Evolutionary conservation across 2,888 invertebrate species (phyloP).

Genomic region (Xylota sylvarum): DNA sequence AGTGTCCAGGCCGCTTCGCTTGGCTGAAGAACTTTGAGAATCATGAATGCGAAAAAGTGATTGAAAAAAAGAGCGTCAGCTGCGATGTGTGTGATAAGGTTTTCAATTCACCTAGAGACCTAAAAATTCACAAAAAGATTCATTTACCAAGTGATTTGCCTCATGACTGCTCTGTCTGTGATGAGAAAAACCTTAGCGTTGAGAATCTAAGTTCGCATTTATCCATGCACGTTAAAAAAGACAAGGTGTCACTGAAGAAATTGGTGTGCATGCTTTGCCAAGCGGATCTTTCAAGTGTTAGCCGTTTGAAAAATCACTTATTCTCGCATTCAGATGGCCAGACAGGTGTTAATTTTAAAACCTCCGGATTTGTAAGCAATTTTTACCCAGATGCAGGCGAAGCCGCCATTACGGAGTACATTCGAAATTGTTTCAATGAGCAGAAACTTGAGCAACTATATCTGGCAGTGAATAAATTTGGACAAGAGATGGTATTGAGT

Average conservation of each 20-base stretch:
- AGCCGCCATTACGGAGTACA: slow-evolving; percentile 73
- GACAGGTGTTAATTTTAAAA: slow-evolving; percentile 78
- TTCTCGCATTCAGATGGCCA: slow-evolving; percentile 79
- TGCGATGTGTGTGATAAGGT: slow-evolving; percentile 87
- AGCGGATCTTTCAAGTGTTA: slow-evolving; percentile 76
- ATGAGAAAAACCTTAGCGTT: slow-evolving; percentile 68
- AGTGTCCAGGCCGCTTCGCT: slow-evolving; percentile 82
- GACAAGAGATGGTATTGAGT: slow-evolving; percentile 82
- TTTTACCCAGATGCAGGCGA: slow-evolving; percentile 56
- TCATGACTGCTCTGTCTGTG: slow-evolving; percentile 72
- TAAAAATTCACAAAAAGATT: slow-evolving; percentile 87
- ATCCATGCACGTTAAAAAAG: slow-evolving; percentile 51
- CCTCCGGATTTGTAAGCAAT: slow-evolving; percentile 78
- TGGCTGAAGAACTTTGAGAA: slow-evolving; percentile 82
- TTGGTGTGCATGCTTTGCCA: slow-evolving; percentile 80
- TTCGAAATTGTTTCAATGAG: slow-evolving; percentile 78
- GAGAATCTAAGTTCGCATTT: slow-evolving; percentile 75
- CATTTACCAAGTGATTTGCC: slow-evolving; percentile 84
- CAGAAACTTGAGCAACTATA: slow-evolving; percentile 81
- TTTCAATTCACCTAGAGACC: slow-evolving; percentile 87
- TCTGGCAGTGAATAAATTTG: slow-evolving; percentile 81
- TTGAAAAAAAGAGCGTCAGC: slow-evolving; percentile 6
- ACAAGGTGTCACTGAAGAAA: slow-evolving; percentile 36
- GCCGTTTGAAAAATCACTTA: slow-evolving; percentile 79
- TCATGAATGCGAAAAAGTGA: slow-evolving; percentile 79